These are phyloP conservation scores for Aphis gossypii DNA, from an alignment of 1,140 invertebrate genomes.

Conservation along the genomic window DNA sequence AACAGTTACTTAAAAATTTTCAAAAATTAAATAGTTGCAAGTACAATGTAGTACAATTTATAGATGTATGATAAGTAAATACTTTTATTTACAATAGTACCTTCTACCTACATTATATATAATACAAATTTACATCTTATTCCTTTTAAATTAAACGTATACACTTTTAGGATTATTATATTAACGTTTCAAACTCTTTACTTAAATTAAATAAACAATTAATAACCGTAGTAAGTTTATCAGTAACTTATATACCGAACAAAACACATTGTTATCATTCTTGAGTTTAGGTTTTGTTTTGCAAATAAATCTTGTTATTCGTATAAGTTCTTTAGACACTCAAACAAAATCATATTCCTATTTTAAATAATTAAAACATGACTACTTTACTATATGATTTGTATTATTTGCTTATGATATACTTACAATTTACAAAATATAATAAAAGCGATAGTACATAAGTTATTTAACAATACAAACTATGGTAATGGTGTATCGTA, in stretches of 20 bases:
- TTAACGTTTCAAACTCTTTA: not conserved
- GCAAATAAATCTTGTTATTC: not conserved
- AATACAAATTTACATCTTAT: not conserved
- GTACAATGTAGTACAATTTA: too few relatives aligned
- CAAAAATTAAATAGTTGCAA: too few relatives aligned
- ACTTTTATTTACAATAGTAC: too few relatives aligned
- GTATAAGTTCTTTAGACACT: not conserved
- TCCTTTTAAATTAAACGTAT: not conserved
- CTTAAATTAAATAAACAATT: not conserved
- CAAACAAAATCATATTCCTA: not conserved
- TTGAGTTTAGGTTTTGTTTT: not conserved
- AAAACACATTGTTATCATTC: not conserved
- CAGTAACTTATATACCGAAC: not conserved
- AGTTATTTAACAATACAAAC: not conserved
- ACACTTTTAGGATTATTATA: not conserved
- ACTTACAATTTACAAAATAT: not conserved
- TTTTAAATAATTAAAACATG: not conserved
- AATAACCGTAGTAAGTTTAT: not conserved
- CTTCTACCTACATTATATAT: too few relatives aligned
- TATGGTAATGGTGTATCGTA: not conserved
- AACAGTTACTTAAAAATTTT: too few relatives aligned
- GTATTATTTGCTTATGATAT: not conserved
- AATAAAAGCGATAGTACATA: not conserved
- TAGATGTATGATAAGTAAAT: too few relatives aligned
- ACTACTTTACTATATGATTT: not conserved